Conservation (phyloP, 2,888 invertebrate species). For the Dione vanillae region DNA sequence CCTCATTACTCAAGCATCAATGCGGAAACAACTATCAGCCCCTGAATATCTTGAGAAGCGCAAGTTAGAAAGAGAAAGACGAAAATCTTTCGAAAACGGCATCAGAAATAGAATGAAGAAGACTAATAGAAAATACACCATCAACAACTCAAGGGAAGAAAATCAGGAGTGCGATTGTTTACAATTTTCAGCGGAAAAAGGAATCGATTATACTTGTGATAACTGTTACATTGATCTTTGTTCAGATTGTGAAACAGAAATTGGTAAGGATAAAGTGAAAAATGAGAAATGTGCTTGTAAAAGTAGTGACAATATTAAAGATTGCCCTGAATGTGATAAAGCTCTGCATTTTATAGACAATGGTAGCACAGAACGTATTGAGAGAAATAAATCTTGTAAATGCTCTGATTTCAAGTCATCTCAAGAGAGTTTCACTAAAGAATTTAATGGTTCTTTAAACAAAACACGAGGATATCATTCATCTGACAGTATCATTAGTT, state of each 20-base stretch:
- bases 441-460: conserved; percentile 65
- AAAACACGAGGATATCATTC: conserved; percentile 79
- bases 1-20: conserved; percentile 82
- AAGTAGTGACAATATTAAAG: conserved; percentile 56
- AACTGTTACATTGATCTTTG: conserved; percentile 75
- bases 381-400: conserved; percentile 71
- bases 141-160: conserved; percentile 61
- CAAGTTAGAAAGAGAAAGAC: conserved; percentile 88
- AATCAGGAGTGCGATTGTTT: conserved; percentile 70
- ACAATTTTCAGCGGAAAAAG: conserved; percentile 73
- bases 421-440: conserved; percentile 77
- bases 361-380: conserved; percentile 71
- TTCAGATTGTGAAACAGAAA: conserved; percentile 75
- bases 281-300: conserved; percentile 67
- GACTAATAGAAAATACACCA: conserved; percentile 75
- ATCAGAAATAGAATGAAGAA: conserved; percentile 85
- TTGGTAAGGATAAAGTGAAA: conserved; percentile 61
- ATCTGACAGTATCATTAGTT: conserved; percentile 75
- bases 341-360: conserved; percentile 75
- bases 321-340: conserved; percentile 75
- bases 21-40: conserved; percentile 91
- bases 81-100: conserved; percentile 86
- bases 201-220: conserved; percentile 76
- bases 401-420: conserved; percentile 78
- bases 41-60: conserved; percentile 96